Percentiles rank a stretch among this genome's conserved stretches.
phyloP scores from a whole-genome alignment of 1,140 invertebrate species.

The Mercenaria mercenaria region DNA sequence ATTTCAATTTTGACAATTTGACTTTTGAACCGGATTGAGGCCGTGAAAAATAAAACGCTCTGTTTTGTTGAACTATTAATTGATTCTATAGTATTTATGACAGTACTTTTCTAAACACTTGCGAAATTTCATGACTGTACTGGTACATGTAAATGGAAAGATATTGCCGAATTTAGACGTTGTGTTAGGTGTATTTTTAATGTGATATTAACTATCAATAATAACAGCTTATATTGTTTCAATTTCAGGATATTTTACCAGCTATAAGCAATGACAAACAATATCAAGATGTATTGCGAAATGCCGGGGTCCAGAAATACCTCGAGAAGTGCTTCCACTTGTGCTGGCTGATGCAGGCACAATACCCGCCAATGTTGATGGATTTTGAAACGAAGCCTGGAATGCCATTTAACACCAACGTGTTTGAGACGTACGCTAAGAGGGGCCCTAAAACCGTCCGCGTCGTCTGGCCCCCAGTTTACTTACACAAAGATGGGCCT shows the following conservation, averaged over 20 bases:
- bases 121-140: too few species aligned
- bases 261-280: neutral
- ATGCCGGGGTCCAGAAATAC: neutral
- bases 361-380: conserved; percentile 22
- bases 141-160: too few species aligned
- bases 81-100: too few species aligned
- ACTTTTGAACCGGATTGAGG: too few species aligned
- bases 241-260: neutral
- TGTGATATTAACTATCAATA: too few species aligned
- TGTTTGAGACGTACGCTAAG: neutral
- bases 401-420: neutral
- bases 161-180: too few species aligned
- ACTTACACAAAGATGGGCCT: conserved; percentile 43
- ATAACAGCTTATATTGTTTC: too few species aligned
- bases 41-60: too few species aligned
- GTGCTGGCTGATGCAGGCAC: conserved; percentile 41
- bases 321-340: conserved; percentile 5
- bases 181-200: too few species aligned
- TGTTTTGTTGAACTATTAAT: too few species aligned
- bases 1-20: too few species aligned
- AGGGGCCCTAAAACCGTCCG: neutral
- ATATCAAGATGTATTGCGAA: neutral
- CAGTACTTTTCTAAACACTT: too few species aligned
- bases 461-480: conserved; percentile 35
- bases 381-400: neutral